Base-by-base conservation (phyloP, 2,888 invertebrate genomes). In the Branchipolynoe longqiensis region DNA sequence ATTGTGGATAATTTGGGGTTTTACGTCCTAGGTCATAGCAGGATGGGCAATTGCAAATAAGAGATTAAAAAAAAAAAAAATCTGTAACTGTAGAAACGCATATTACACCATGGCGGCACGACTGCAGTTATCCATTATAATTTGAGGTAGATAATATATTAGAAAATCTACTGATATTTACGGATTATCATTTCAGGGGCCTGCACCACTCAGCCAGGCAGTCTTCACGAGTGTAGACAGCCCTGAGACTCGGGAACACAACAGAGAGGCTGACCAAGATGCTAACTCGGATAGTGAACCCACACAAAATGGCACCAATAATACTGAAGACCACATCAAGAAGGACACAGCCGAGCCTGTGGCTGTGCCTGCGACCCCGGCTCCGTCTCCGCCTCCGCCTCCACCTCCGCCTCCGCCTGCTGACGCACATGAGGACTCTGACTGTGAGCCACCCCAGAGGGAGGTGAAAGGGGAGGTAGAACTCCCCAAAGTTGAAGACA, bases 201-300 rank as follows among this genome's bases (percentile, higher is more conserved):
- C 78, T 28, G 48, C 78, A 25, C 48, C 78, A 31, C 54, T 78
- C 25, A 78, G 31, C 48, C 48, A 78, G 14, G 28, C 28, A 8
- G 48, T 78, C 48, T 78, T 78, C 78, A 78, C 41, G 18, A 41
- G 4, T 14, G 48, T 78, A 0, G 78, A 78, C 48, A 78, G 78
- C 48, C 48, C 78, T 31, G 78, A 78, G 78, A 54, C 41, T 41
- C 8, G 8, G 18, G 78, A 78, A 31, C 69, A 69, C 36, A 69
- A 69, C 69, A 41, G 78, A 4, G 78, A 78, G 31, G 41, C 78
- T 25, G 78, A 78, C 48, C 48, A 69, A n/a, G 78, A 78, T n/a
- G 41, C 48, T 14, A 41, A 78, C 48, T 31, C 78, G 1, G 78
- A 78, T 12, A n/a, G 0, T 3, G 78, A 78, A 48, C 54, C 41